phyloP scores from a whole-genome alignment of 2,888 invertebrate genomes.

The Drosophila stalkeri region DNA sequence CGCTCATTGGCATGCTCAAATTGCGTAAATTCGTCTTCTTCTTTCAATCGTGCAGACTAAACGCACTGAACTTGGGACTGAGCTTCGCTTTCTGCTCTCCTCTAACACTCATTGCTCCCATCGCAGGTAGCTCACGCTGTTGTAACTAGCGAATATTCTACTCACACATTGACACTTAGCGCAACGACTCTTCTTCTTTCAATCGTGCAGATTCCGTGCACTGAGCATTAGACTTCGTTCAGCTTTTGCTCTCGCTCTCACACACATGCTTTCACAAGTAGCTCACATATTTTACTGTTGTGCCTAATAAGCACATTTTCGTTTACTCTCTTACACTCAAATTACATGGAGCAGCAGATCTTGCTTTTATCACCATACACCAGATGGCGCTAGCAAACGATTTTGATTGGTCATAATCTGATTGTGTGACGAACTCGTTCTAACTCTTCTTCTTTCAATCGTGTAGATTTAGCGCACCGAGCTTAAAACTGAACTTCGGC shows the following conservation, averaged over 20 bases:
- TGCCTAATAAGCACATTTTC: background rate
- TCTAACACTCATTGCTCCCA: no score
- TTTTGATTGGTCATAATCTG: background rate
- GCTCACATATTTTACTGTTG: background rate
- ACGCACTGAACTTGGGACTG: no score
- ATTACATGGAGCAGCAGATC: background rate
- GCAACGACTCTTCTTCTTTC: background rate
- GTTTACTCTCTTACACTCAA: background rate
- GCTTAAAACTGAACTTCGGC: background rate
- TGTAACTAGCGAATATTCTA: no score
- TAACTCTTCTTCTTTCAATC: background rate
- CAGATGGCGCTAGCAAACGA: no score
- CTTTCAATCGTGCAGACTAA: no score
- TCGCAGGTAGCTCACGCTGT: no score
- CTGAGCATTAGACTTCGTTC: background rate
- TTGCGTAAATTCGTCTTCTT: background rate
- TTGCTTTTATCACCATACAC: background rate
- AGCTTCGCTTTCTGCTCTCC: no score
- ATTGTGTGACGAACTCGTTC: no score
- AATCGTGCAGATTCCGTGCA: background rate
- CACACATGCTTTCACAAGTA: background rate
- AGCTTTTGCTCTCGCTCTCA: background rate
- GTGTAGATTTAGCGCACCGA: background rate
- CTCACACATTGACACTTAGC: no score
- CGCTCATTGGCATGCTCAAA: background rate